Evolutionary conservation across 1,140 invertebrate species (phyloP), one percentile per base, ranked within the genome.

Genomic region (Chironomus striatipennis): DNA sequence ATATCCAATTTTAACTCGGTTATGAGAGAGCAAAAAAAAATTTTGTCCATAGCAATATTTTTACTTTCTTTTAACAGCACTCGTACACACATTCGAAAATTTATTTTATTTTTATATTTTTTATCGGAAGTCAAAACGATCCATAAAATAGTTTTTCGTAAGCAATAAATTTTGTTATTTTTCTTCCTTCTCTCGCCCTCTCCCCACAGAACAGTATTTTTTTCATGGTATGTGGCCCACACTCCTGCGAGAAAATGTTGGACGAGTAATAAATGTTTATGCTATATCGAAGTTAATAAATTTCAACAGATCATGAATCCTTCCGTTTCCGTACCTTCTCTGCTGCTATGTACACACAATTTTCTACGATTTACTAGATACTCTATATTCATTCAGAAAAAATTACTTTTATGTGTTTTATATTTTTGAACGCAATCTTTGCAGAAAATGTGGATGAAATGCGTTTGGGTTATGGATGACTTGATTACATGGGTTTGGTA

Each of bases 221-320:
- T n/a, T n/a, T n/a, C n/a, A n/a, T n/a, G n/a, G n/a, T n/a, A n/a
- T n/a, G n/a, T n/a, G n/a, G 5, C 43, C 8, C 43, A 47, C 43
- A 5, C 43, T 47, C 43, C 43, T 57, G 47, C n/a, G 47, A 57
- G n/a, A 57, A 57, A 57, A 57, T 57, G n/a, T 57, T 57, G 47
- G 47, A 57, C 47, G 47, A 57, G 47, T 57, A 57, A 57, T 57
- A 57, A 57, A 57, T 57, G 47, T 57, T 57, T 57, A 57, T 57
- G 47, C 47, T 57, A 57, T 57, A 57, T 57, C 47, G 47, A 57
- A 57, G 47, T 57, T 57, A 57, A 57, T 57, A 57, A 57, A 57
- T 57, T 57, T 57, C 47, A 57, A 57, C 47, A 57, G 47, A 57
- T 57, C 47, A 57, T 57, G 47, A 57, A 57, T 57, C 47, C 47